A percentile compares a stretch with the other conserved stretches of the same genome.
These are phyloP conservation scores for Drosophila lini DNA, from an alignment of 1,140 invertebrate species.

Conservation along the genomic window DNA sequence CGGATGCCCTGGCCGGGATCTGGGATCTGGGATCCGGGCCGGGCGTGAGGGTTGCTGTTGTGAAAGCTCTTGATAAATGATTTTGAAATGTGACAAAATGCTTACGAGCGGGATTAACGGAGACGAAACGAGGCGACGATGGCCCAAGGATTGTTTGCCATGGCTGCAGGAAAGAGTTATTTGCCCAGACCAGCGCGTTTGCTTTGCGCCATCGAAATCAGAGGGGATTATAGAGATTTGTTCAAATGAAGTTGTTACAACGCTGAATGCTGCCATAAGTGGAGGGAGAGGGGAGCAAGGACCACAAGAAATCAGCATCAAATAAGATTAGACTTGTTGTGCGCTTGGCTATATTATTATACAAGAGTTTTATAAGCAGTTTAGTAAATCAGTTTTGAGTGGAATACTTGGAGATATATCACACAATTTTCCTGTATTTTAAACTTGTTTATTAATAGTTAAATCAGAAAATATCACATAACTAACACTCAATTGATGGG, in stretches of 20 bases:
- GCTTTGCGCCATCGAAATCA: constrained; percentile 45
- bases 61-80: constrained; percentile 82
- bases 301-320: constrained; percentile 13
- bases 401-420: neutral
- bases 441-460: neutral
- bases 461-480: neutral
- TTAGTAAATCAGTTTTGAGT: neutral
- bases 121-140: constrained; percentile 35
- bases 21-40: constrained; percentile 6
- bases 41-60: constrained; percentile 73
- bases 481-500: neutral
- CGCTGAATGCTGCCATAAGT: constrained; percentile 10
- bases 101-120: constrained; percentile 80
- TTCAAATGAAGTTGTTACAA: constrained; percentile 65
- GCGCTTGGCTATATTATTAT: neutral
- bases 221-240: constrained; percentile 63
- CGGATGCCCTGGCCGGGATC: neutral
- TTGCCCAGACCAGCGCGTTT: constrained; percentile 20
- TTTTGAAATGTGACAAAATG: constrained; percentile 83
- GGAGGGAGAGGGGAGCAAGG: neutral
- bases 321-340: constrained; percentile 10
- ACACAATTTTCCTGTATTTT: neutral
- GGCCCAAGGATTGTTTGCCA: constrained; percentile 27
- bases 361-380: neutral
- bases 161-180: constrained; percentile 53